These are phyloP conservation scores for Odontomyia ornata DNA, from an alignment of 2,888 invertebrate species.

Conservation along the genomic window DNA sequence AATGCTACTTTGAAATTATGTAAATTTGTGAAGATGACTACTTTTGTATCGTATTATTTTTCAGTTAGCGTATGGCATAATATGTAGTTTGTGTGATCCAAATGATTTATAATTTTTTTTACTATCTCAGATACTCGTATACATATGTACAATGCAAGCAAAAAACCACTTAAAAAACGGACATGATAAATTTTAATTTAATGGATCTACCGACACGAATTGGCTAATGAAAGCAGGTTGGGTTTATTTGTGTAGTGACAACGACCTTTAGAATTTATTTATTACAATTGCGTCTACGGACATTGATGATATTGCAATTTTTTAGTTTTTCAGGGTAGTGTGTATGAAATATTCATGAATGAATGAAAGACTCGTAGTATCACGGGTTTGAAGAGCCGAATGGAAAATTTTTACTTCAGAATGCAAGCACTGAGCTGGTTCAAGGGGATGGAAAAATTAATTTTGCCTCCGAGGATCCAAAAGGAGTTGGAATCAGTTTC, in stretches of 20 bases:
- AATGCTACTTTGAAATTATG: neutral
- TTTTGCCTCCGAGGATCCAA: no score
- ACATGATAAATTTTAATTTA: slow-evolving; percentile 6
- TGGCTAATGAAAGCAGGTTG: neutral
- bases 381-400: no score
- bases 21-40: neutral
- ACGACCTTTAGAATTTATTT: slow-evolving; percentile 13
- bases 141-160: no score
- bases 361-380: no score
- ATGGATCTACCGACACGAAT: neutral
- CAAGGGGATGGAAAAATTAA: no score
- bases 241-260: neutral
- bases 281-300: neutral
- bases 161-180: neutral
- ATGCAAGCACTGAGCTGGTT: no score
- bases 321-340: neutral
- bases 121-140: neutral
- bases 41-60: neutral
- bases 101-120: neutral
- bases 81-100: neutral
- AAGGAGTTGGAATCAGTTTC: no score
- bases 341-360: slow-evolving; percentile 5
- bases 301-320: slow-evolving; percentile 1
- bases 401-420: no score
- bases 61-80: slow-evolving; percentile 11